phyloP scores from a whole-genome alignment of 2,888 invertebrate genomes.

The Brachypalpus laphriformis region DNA sequence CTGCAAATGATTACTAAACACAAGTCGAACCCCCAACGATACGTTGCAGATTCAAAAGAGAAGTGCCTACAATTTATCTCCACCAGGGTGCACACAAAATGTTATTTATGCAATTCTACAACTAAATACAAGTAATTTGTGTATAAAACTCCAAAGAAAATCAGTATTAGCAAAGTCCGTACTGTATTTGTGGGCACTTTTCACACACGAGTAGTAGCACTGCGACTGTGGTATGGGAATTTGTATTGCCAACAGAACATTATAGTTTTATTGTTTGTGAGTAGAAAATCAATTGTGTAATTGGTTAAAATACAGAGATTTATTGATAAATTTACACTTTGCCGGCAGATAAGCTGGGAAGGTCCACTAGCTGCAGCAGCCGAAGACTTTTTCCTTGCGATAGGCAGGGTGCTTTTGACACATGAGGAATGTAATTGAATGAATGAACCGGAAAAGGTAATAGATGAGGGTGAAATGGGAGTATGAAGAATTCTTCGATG shows the following conservation, averaged over 20 bases:
- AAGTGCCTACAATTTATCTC: slow-evolving; percentile 1
- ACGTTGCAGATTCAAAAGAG: slow-evolving; percentile 63
- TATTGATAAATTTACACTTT: slow-evolving; percentile 10
- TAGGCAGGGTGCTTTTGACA: slow-evolving; percentile 50
- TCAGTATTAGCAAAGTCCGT: neutral
- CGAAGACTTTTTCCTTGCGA: slow-evolving; percentile 21
- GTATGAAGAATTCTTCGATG: neutral
- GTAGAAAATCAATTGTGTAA: neutral
- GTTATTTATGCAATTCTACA: neutral
- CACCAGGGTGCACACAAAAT: neutral
- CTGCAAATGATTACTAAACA: neutral
- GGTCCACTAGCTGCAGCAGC: slow-evolving; percentile 14
- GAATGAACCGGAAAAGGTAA: slow-evolving; percentile 52
- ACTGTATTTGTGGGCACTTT: neutral
- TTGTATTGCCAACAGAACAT: neutral
- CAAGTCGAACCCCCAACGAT: neutral
- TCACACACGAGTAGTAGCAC: neutral
- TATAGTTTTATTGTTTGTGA: neutral
- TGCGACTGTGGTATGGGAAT: neutral
- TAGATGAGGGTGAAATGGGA: slow-evolving; percentile 21
- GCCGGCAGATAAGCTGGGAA: neutral
- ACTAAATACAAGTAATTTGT: neutral
- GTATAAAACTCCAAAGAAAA: neutral
- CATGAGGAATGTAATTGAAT: slow-evolving; percentile 31
- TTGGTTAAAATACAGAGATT: neutral